These are phyloP conservation scores for Glaucidium brasilianum DNA, from an alignment of 2,113 vertebrate species.

Conservation along the genomic window DNA sequence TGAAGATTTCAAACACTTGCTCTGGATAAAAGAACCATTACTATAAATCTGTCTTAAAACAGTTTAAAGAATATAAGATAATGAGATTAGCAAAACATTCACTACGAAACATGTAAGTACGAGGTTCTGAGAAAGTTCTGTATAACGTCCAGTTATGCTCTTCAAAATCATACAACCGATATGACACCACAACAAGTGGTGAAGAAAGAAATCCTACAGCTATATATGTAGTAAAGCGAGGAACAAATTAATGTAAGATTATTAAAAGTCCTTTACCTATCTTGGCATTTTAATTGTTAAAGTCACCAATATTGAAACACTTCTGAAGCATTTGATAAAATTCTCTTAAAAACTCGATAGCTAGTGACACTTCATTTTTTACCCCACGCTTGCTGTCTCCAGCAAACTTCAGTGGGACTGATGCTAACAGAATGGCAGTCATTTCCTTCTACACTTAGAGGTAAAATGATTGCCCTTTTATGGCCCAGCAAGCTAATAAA, in stretches of 20 bases:
- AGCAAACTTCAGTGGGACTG: background rate
- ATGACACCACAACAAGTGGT: background rate
- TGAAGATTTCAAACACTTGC: background rate
- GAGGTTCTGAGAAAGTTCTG: background rate
- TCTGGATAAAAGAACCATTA: background rate
- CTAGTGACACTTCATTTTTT: background rate
- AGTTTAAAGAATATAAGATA: background rate
- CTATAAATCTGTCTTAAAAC: background rate
- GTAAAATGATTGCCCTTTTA: background rate
- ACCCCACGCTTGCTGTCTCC: background rate
- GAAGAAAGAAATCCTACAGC: background rate
- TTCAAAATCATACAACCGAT: background rate
- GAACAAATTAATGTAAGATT: background rate
- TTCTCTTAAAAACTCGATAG: background rate
- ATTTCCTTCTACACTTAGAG: background rate
- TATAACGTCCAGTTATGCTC: background rate
- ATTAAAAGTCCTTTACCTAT: background rate
- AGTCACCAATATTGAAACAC: background rate
- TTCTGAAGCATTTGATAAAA: background rate
- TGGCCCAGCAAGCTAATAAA: background rate
- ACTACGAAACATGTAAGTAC: background rate
- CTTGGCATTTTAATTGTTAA: background rate
- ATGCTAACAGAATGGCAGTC: background rate
- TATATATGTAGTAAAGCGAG: background rate
- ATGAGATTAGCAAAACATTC: background rate